Evolutionary conservation across 2,797 vertebrate genomes (phyloP).

Genomic region (Coilia nasus): DNA sequence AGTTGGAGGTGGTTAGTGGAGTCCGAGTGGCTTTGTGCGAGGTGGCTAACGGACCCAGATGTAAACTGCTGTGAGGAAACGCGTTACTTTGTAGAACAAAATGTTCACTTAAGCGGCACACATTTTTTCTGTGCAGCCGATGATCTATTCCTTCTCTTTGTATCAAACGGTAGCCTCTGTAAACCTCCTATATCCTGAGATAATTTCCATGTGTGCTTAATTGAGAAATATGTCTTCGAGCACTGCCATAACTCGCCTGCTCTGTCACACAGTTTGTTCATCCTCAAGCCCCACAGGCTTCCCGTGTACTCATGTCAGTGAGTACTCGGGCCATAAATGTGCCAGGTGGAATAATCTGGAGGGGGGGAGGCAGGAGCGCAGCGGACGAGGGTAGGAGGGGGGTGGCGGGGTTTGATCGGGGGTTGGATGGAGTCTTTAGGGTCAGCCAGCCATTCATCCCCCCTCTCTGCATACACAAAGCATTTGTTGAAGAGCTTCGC

Average conservation of each 20-base stretch:
- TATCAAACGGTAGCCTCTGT: background rate
- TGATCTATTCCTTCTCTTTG: background rate
- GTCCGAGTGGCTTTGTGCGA: too few species aligned
- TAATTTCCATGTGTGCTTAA: slow-evolving; percentile 22
- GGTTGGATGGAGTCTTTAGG: background rate
- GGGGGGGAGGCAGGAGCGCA: background rate
- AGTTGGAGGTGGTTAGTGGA: background rate
- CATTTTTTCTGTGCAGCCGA: background rate
- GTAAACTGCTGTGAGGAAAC: background rate
- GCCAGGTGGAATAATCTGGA: background rate
- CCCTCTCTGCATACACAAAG: background rate
- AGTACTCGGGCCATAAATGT: slow-evolving; percentile 3
- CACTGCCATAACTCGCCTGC: background rate
- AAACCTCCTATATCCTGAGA: slow-evolving; percentile 9
- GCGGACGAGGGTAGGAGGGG: background rate
- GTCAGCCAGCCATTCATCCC: slow-evolving; percentile 14
- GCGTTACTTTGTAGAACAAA: background rate
- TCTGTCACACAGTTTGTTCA: slow-evolving; percentile 19
- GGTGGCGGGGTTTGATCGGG: background rate
- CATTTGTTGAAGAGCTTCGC: slow-evolving; percentile 28
- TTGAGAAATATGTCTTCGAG: background rate
- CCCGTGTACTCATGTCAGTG: background rate
- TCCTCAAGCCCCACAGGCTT: background rate
- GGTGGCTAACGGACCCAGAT: background rate
- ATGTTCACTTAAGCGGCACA: background rate